Base-by-base conservation (phyloP, 2,113 vertebrate species). In the Myotis yumanensis region DNA sequence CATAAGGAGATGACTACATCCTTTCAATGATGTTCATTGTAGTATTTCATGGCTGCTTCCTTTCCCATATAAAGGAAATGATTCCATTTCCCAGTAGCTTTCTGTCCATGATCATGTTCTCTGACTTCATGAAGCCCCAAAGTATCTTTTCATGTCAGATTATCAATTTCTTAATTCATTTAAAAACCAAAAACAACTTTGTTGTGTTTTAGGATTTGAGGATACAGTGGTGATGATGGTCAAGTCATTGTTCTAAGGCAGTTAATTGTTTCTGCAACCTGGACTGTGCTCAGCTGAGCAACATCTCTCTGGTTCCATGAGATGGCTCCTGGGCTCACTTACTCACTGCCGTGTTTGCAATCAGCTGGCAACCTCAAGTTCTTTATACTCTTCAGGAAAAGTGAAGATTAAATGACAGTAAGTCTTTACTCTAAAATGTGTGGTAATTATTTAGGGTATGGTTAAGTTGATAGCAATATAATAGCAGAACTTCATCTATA, bases 401-500 rank as follows among this genome's bases (percentile, higher is more conserved):
- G 10, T 52, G n/a, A 57, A 54, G 4, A 48, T 89, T 79, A 91
- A 92, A 84, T 23, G 71, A 48, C 5, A 23, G 0, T 16, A 16
- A 64, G 7, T 7, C 8, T 95, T 90, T 72, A 75, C 25, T 79
- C 25, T 84, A 48, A 54, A 90, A 91, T 91, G 1, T 54, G 23
- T 91, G 40, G n/a, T 69, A 73, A 79, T 94, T 35, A 84, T 11
- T 73, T 86, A 51, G 28, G 20, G 86, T 90, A 40, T 88, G 46
- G 59, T 68, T 77, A 88, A 87, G 14, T 11, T 40, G 15, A 68
- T 48, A 86, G 40, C 46, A 11, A 76, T 81, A 37, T 3, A 90
- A 73, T 43, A 82, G 25, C 18, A 86, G 17, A 84, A 7, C 8
- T 57, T 57, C 88, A 87, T 90, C 51, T 96, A 85, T 72, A 86